These are phyloP conservation scores for Tragulus kanchil DNA, from an alignment of 2,113 vertebrate genomes.

Conservation along the genomic window DNA sequence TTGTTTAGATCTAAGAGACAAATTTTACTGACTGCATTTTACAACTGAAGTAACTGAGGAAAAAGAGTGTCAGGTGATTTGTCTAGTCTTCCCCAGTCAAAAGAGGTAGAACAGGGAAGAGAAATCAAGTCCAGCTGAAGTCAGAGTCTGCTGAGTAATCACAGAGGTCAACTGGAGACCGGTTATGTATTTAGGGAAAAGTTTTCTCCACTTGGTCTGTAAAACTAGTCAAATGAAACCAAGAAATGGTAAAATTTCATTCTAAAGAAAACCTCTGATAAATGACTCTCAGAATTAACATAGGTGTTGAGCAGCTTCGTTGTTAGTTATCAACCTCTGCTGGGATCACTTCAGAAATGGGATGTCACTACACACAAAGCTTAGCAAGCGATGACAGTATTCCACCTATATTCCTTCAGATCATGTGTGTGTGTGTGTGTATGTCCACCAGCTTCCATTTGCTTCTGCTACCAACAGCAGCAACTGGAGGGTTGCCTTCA, in stretches of 20 bases:
- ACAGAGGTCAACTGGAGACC: background rate
- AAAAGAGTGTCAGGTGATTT: background rate
- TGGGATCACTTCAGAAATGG: background rate
- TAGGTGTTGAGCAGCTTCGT: background rate
- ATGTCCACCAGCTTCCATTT: background rate
- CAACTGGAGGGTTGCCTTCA: no score
- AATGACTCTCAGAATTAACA: background rate
- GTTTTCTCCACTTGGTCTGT: background rate
- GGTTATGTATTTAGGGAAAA: fast-evolving
- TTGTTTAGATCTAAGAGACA: background rate
- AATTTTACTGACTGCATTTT: background rate
- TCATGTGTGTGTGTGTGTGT: no score
- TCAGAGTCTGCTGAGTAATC: fast-evolving
- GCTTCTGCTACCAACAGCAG: background rate
- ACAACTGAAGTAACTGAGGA: background rate
- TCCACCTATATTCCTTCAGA: background rate
- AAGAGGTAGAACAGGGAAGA: background rate
- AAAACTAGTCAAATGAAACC: background rate
- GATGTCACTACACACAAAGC: background rate
- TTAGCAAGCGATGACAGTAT: no score
- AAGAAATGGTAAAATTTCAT: background rate
- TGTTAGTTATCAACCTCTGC: background rate
- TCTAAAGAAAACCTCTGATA: background rate
- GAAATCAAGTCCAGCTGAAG: background rate
- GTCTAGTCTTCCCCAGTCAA: background rate